Conservation (phyloP, 2,797 vertebrate genomes). For the Bradypus variegatus region DNA sequence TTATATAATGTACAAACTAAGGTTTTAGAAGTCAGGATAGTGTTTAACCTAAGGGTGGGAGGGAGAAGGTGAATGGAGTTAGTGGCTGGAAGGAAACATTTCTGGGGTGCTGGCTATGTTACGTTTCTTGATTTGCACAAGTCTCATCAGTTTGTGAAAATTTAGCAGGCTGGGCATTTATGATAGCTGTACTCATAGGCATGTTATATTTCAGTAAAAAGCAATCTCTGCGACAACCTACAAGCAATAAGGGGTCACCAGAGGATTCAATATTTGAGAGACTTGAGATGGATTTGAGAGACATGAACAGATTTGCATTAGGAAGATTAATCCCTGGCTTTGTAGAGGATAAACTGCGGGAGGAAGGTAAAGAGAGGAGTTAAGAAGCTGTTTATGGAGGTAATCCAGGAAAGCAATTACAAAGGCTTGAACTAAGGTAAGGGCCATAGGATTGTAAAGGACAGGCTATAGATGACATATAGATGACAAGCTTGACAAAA, state of each 20-base stretch:
- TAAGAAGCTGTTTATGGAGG: background rate
- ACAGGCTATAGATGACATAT: background rate
- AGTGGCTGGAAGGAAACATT: background rate
- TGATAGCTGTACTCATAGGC: background rate
- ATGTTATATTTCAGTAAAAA: background rate
- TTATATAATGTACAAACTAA: background rate
- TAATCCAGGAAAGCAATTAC: background rate
- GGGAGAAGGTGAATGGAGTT: background rate
- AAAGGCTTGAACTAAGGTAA: background rate
- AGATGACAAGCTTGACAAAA: background rate
- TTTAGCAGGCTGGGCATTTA: background rate
- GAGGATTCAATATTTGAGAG: conserved; percentile 19
- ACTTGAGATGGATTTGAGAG: conserved; percentile 6
- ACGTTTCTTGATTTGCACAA: background rate
- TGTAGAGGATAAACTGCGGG: background rate
- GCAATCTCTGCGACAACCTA: background rate
- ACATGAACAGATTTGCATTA: conserved; percentile 37
- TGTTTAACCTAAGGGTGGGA: background rate
- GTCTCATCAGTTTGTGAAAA: background rate
- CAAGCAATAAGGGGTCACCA: background rate
- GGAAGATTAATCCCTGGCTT: conserved; percentile 38
- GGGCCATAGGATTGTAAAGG: background rate
- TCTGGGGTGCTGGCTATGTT: background rate
- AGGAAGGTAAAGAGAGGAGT: background rate
- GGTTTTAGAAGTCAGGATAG: background rate